phyloP scores from a whole-genome alignment of 2,113 vertebrate species.

The Calidris pygmaea region DNA sequence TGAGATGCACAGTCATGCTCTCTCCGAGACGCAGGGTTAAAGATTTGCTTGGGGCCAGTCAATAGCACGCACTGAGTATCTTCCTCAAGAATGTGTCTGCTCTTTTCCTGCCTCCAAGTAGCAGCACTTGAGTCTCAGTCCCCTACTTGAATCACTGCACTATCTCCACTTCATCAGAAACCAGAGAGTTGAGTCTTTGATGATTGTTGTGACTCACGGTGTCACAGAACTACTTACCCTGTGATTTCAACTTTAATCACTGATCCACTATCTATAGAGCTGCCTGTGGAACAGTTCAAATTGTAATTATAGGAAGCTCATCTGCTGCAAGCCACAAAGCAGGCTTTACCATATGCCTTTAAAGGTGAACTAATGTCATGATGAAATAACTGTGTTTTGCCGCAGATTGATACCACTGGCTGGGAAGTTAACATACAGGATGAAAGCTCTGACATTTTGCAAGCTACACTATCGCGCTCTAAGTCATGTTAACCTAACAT shows the following conservation, averaged over 20 bases:
- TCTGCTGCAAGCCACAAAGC: slow-evolving; percentile 71
- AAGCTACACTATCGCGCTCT: not conserved
- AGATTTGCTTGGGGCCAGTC: slow-evolving; percentile 76
- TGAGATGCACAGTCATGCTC: slow-evolving; percentile 77
- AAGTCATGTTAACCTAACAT: slow-evolving; percentile 1
- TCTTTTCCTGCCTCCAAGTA: slow-evolving; percentile 70
- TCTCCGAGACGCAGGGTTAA: slow-evolving; percentile 67
- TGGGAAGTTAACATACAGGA: slow-evolving; percentile 57
- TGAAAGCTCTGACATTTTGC: slow-evolving; percentile 63
- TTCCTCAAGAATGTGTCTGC: slow-evolving; percentile 68
- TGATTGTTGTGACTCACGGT: slow-evolving; percentile 73
- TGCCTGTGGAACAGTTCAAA: slow-evolving; percentile 70
- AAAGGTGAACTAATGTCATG: slow-evolving; percentile 72
- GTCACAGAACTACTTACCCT: slow-evolving; percentile 76
- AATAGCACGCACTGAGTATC: slow-evolving; percentile 71
- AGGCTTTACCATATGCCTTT: slow-evolving; percentile 74
- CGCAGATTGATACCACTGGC: slow-evolving; percentile 59
- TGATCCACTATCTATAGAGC: slow-evolving; percentile 69
- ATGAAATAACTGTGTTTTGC: slow-evolving; percentile 70
- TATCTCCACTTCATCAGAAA: slow-evolving; percentile 78
- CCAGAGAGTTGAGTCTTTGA: slow-evolving; percentile 72
- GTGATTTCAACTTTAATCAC: slow-evolving; percentile 77
- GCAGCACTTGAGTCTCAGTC: slow-evolving; percentile 68
- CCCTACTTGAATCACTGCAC: slow-evolving; percentile 73
- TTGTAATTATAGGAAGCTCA: slow-evolving; percentile 76